Percentiles rank a stretch among this genome's conserved stretches.
These are phyloP conservation scores for Perithous albicinctus DNA, from an alignment of 2,888 invertebrate species.

Conservation along the genomic window DNA sequence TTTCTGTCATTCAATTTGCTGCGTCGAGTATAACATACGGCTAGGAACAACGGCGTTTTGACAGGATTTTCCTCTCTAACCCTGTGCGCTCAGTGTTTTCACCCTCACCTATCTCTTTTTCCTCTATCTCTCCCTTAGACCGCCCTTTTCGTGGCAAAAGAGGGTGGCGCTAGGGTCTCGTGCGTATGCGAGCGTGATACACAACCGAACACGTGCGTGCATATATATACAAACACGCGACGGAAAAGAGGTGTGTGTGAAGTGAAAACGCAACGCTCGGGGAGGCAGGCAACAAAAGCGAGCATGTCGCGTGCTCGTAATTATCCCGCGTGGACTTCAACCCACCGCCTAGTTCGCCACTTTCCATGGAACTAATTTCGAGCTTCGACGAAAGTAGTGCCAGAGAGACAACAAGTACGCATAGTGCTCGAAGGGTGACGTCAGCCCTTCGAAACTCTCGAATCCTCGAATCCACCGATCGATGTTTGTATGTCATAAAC, in stretches of 20 bases:
- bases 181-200: slow-evolving; percentile 51
- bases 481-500: slow-evolving; percentile 11
- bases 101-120: not conserved
- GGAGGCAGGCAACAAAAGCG: slow-evolving; percentile 48
- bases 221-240: not conserved
- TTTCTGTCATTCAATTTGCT: slow-evolving; percentile 17
- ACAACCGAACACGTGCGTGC: slow-evolving; percentile 41
- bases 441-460: slow-evolving; percentile 31
- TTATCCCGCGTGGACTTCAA: slow-evolving; percentile 42
- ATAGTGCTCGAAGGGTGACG: not conserved
- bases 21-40: not conserved
- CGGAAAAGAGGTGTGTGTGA: not conserved
- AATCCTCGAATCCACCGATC: slow-evolving; percentile 36
- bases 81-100: slow-evolving; percentile 20
- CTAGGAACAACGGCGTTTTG: not conserved
- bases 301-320: slow-evolving; percentile 64
- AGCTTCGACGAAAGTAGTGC: slow-evolving; percentile 48
- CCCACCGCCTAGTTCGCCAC: slow-evolving; percentile 9
- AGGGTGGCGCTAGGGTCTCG: slow-evolving; percentile 41
- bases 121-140: slow-evolving; percentile 29
- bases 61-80: slow-evolving; percentile 28
- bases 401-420: slow-evolving; percentile 14
- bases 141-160: slow-evolving; percentile 42
- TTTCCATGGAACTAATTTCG: slow-evolving; percentile 52
- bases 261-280: slow-evolving; percentile 30